Evolutionary conservation across 2,113 vertebrate species (phyloP), one percentile per base, ranked within the genome.

Genomic region (Platichthys flesus): DNA sequence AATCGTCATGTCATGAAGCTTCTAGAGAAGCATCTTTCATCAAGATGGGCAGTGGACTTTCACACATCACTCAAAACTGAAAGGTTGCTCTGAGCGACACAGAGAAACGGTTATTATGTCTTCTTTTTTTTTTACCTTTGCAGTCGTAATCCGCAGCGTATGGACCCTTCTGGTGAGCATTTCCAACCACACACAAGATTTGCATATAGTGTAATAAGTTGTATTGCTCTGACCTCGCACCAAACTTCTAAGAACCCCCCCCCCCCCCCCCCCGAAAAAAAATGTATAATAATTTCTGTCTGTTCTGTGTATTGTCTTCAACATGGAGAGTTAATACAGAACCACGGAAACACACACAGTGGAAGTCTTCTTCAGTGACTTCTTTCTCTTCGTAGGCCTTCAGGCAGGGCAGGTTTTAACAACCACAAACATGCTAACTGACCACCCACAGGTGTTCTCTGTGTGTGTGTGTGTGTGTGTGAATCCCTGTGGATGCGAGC

Each of bases 401-500:
- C 1, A 63, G 81, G 72, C 76, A 67, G 20, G 72, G n/a, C 58
- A 69, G 54, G 63, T 54, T 61, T 74, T 21, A 72, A 42, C 59
- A 21, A 47, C 67, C 28, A 63, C 40, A 24, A 63, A 85, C 82
- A 40, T 51, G 55, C 58, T 37, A 62, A 71, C 59, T 73, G 82
- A 62, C 63, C 76, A 54, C 79, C 65, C 77, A 85, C 77, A 51
- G 71, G 70, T 81, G 74, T 47, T 71, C 20, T 69, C 5, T 59
- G 37, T 64, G 59, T 52, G 59, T 71, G 61, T 12, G 42, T 23
- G 77, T 64, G 37, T 47, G 83, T 6, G 31, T 55, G 69, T 23
- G 35, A 8, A 3, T 64, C 37, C 10, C 8, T 24, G 66, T 60
- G 35, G 5, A 35, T 77, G 63, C 37, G 40, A 42, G 58, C n/a